Base-by-base conservation (phyloP, 2,888 invertebrate genomes). In the Bembecia ichneumoniformis region DNA sequence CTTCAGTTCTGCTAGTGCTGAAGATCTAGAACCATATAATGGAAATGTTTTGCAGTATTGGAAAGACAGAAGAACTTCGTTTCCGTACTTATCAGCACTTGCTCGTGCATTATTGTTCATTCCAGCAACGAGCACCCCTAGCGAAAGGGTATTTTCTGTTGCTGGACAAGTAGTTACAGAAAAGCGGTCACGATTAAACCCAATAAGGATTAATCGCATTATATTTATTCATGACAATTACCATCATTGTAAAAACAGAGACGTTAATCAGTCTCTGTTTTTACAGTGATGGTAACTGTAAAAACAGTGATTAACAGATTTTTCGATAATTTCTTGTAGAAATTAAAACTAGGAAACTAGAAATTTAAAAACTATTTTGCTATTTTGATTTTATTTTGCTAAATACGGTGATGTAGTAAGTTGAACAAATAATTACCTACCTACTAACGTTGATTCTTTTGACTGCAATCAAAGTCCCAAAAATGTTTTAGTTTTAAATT, bases 61-160 rank as follows among this genome's bases (percentile, higher is more conserved):
- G 52, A 43, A 16, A 5, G 47, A 36, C 1, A 48, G 36, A 20
- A 52, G 47, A 20, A 43, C 9, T 17, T 3, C 14, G 3, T 47
- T 46, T n/a, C 54, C 54, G 10, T 35, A 17, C 11, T 28, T 52
- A 5, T 16, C 50, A 10, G 46, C 43, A 28, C 28, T 52, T 11
- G 54, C 56, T 0, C 20, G 45, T 16, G 34, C 49, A n/a, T 0
- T 55, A 3, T 35, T 55, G 28, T 49, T 47, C 7, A 49, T 47
- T 11, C 58, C 58, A 28, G 55, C 55, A 11, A 58, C 55, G 7
- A 57, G 51, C 15, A 57, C 49, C 2, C 54, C 58, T 11, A 54
- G 57, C 46, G 53, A 58, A 36, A 50, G 55, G 35, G 51, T 54
- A 1, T 55, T 56, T 45, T 53, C 56, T 1, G 49, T 52, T 35